Conservation (phyloP, 2,888 invertebrate species). For the Anaspis maculata region DNA sequence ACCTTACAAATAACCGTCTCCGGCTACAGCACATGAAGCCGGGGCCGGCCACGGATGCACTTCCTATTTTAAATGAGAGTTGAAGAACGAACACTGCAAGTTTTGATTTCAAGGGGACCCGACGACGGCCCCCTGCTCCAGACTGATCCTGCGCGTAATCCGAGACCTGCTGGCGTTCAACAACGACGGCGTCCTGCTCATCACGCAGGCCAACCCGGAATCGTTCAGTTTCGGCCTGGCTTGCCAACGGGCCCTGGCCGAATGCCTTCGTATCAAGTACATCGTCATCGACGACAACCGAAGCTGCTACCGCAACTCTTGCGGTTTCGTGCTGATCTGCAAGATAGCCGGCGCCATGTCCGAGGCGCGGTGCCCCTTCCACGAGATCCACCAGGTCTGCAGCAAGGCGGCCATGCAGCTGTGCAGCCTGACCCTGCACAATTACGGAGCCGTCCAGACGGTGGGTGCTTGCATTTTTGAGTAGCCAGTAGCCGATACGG, state of each 20-base stretch:
- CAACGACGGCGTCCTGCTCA: slow-evolving; percentile 57
- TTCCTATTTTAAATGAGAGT: too few species aligned
- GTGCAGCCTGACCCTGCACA: too few species aligned
- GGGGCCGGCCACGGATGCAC: too few species aligned
- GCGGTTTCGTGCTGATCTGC: slow-evolving; percentile 47
- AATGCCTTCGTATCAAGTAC: slow-evolving; percentile 48
- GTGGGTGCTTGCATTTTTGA: too few species aligned
- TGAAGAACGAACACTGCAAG: too few species aligned
- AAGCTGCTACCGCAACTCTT: slow-evolving; percentile 43
- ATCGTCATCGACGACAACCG: slow-evolving; percentile 64
- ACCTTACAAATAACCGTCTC: too few species aligned
- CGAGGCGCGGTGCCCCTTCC: slow-evolving; percentile 49
- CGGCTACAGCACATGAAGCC: too few species aligned
- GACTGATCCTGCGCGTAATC: slow-evolving; percentile 31
- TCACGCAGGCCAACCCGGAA: slow-evolving; percentile 71
- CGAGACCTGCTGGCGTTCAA: slow-evolving; percentile 31
- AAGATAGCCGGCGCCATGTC: slow-evolving; percentile 73
- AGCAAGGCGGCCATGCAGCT: too few species aligned
- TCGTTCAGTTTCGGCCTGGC: slow-evolving; percentile 76
- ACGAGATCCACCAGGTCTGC: slow-evolving; percentile 48
- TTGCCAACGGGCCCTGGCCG: slow-evolving; percentile 59
- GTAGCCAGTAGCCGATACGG: too few species aligned
- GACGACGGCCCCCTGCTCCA: slow-evolving; percentile 32
- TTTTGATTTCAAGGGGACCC: too few species aligned
- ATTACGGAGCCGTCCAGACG: too few species aligned